A percentile compares a stretch with the other conserved stretches of the same genome.
Evolutionary conservation across 92 coral and sea anemone genomes (phyloP).

Genomic region (Muricea muricata): DNA sequence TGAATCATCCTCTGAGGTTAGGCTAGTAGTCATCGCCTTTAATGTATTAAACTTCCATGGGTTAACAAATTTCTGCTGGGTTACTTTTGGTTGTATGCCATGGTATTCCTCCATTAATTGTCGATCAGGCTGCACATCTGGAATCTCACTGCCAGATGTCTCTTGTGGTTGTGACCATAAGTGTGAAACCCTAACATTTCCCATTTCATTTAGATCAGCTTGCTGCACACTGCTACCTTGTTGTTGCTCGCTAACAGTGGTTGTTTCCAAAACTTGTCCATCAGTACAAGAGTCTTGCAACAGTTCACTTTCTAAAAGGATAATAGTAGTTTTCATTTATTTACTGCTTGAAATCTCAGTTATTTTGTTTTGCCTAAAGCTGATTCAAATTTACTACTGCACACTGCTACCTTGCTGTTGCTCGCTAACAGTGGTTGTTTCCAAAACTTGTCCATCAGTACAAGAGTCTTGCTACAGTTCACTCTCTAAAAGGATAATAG

Average conservation of each 20-base stretch:
- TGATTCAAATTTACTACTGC: no score
- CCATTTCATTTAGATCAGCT: background rate
- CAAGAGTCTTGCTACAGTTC: background rate
- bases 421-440: no score
- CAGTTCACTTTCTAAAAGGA: background rate
- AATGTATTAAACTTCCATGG: conserved; percentile 10
- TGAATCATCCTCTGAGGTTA: no score
- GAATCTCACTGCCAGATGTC: background rate
- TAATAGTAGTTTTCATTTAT: no score
- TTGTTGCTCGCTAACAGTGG: no score
- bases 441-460: background rate
- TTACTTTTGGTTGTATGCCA: background rate
- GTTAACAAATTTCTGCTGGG: background rate
- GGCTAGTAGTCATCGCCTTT: background rate
- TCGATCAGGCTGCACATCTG: background rate
- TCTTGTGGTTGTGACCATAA: conserved; percentile 8
- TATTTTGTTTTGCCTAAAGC: no score
- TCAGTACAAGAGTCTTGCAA: no score
- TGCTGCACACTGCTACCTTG: background rate
- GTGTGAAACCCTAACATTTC: background rate
- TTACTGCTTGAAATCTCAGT: no score
- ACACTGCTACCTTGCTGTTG: background rate
- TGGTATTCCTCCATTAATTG: background rate
- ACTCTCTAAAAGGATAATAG: background rate
- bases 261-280: background rate